Evolutionary conservation across 2,113 vertebrate species (phyloP).

Genomic region (Gymnorhina tibicen): DNA sequence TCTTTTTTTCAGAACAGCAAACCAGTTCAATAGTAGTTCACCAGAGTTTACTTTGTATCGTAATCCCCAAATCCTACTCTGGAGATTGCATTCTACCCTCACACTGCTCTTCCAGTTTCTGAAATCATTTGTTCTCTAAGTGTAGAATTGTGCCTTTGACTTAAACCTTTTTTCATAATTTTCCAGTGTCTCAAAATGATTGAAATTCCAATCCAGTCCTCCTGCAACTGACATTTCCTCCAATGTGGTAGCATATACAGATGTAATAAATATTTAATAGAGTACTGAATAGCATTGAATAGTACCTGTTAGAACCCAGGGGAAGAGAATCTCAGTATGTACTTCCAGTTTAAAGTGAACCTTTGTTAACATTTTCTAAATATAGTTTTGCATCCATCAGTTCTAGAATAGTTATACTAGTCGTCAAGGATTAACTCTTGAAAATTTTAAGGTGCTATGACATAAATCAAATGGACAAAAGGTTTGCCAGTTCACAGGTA

Average conservation of each 20-base stretch:
- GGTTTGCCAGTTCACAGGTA: rapidly evolving
- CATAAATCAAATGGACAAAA: neutral
- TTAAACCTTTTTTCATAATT: neutral
- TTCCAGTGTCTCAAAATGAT: neutral
- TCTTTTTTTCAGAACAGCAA: neutral
- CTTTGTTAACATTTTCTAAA: neutral
- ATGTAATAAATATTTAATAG: neutral
- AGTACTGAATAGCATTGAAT: neutral
- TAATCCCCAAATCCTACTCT: neutral
- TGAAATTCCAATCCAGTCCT: neutral
- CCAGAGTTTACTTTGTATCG: neutral
- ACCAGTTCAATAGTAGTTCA: neutral
- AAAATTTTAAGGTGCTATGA: neutral
- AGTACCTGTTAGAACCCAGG: neutral
- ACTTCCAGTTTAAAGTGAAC: neutral
- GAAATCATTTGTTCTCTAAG: neutral
- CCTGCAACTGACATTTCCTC: neutral
- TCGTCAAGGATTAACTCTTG: neutral
- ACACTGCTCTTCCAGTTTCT: neutral
- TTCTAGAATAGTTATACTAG: neutral
- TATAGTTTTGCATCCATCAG: neutral
- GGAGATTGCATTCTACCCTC: neutral
- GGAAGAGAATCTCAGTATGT: neutral
- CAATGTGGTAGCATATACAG: neutral
- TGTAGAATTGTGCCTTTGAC: neutral